Evolutionary conservation across 2,797 vertebrate species (phyloP).

Genomic region (Sebastes elongatus): DNA sequence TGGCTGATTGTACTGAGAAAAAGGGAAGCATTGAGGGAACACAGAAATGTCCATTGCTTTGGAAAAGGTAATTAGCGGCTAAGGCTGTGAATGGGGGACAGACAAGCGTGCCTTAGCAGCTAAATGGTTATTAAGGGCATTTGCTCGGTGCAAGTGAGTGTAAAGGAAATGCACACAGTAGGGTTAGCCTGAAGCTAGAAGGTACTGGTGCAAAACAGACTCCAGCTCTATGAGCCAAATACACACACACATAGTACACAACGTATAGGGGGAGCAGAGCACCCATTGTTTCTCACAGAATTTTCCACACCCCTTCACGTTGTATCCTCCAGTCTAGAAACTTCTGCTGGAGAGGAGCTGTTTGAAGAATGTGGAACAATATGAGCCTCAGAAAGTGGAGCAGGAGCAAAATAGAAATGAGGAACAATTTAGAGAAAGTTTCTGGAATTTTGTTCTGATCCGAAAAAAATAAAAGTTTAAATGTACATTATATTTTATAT

Average conservation of each 20-base stretch:
- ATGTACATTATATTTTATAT: no score
- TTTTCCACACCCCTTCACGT: constrained; percentile 11
- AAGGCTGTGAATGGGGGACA: constrained; percentile 75
- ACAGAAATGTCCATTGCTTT: constrained; percentile 75
- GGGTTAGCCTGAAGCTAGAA: constrained; percentile 53
- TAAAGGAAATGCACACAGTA: constrained; percentile 63
- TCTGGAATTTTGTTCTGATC: neutral
- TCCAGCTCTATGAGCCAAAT: constrained; percentile 24
- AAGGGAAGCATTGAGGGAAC: constrained; percentile 74
- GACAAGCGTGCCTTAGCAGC: constrained; percentile 79
- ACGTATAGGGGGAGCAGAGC: constrained; percentile 27
- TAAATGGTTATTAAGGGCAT: constrained; percentile 84
- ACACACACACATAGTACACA: neutral
- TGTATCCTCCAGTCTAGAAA: neutral
- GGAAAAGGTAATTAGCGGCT: constrained; percentile 80
- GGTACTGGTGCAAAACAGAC: constrained; percentile 42
- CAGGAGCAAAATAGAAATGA: neutral
- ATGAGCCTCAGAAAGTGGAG: neutral
- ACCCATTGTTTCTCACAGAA: constrained; percentile 24
- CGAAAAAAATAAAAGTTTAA: neutral
- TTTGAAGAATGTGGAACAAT: constrained; percentile 17
- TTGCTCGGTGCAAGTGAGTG: constrained; percentile 72
- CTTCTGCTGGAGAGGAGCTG: neutral
- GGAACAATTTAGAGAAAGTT: neutral
- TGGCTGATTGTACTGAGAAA: constrained; percentile 70